These are phyloP conservation scores for Lerista edwardsae DNA, from an alignment of 2,797 vertebrate genomes.

Conservation along the genomic window DNA sequence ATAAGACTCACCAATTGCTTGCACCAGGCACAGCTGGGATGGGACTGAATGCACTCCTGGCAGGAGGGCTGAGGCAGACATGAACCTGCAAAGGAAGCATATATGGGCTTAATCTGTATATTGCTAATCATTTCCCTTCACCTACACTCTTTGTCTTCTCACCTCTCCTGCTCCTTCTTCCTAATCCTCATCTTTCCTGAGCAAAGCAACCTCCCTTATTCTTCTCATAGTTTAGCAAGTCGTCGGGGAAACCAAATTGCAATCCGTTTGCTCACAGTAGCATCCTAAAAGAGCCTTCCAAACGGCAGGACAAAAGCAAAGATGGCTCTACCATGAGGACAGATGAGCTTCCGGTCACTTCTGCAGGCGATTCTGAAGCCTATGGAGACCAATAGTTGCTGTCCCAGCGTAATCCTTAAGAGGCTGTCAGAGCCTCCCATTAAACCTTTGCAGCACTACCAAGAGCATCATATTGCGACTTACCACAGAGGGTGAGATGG, in stretches of 20 bases:
- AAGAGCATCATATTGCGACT: too few relatives aligned
- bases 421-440: too few relatives aligned
- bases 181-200: neutral
- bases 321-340: neutral
- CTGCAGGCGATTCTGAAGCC: too few relatives aligned
- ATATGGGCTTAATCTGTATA: neutral
- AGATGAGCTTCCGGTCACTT: too few relatives aligned
- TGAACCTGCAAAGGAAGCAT: slow-evolving; percentile 48
- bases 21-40: slow-evolving; percentile 81
- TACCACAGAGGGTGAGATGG: too few relatives aligned
- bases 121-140: neutral
- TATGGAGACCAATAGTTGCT: too few relatives aligned
- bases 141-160: neutral
- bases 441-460: too few relatives aligned
- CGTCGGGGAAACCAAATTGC: neutral
- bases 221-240: neutral
- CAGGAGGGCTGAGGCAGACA: slow-evolving; percentile 77
- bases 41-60: slow-evolving; percentile 75
- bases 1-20: slow-evolving; percentile 71
- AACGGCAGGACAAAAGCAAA: neutral
- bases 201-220: neutral
- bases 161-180: too few relatives aligned
- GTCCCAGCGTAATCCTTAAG: too few relatives aligned
- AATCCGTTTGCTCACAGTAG: neutral
- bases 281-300: neutral